These are phyloP conservation scores for Onychomys arenicola DNA, from an alignment of 2,797 vertebrate species.

Conservation along the genomic window DNA sequence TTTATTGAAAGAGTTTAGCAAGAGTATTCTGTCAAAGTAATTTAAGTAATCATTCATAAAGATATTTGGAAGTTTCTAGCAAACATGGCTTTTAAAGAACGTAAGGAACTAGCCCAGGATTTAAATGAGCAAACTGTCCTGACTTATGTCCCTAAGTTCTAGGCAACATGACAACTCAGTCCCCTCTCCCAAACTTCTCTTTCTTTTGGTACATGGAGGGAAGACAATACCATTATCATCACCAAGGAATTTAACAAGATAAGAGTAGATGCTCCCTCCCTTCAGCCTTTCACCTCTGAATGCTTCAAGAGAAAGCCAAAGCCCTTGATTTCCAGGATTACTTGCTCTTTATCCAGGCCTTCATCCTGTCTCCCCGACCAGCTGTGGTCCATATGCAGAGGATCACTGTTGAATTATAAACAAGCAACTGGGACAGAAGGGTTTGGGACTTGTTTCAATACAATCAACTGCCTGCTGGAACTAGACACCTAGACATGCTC, in stretches of 20 bases:
- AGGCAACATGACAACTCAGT: not conserved
- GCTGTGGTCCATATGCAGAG: not conserved
- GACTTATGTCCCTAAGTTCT: rapidly evolving
- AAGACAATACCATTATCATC: not conserved
- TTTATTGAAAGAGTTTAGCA: not conserved
- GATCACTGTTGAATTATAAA: not conserved
- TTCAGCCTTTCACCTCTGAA: not conserved
- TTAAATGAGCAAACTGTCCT: not conserved
- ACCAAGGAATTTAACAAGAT: conserved; percentile 25
- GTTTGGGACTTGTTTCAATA: conserved; percentile 39
- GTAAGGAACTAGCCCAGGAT: rapidly evolving
- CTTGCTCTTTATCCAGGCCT: not conserved
- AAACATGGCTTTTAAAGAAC: not conserved
- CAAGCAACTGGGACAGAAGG: not conserved
- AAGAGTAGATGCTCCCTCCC: not conserved
- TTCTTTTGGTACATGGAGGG: not conserved
- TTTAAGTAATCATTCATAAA: not conserved
- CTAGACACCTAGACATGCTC: not conserved
- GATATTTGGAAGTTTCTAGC: not conserved
- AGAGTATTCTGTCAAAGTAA: not conserved
- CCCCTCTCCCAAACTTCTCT: not conserved
- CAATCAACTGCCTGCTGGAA: not conserved
- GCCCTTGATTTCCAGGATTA: not conserved
- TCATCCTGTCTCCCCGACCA: not conserved
- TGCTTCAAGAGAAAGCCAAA: not conserved